phyloP scores from a whole-genome alignment of 2,113 vertebrate species.

The Mionectes macconnelli region DNA sequence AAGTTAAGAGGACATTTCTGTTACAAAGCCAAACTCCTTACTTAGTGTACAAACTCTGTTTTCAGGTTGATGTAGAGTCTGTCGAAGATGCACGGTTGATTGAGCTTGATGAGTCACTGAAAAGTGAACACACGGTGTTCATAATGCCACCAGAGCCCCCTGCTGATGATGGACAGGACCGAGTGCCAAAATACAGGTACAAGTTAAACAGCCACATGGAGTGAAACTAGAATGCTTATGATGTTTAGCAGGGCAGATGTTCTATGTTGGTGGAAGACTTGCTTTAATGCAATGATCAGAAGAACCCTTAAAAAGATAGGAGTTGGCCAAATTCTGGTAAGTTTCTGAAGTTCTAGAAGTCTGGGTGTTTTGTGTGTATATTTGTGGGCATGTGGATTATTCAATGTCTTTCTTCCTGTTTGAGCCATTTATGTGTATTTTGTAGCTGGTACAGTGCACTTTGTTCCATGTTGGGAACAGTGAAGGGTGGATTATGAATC shows the following conservation, averaged over 20 bases:
- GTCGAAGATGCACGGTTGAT: conserved; percentile 87
- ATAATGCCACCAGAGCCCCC: conserved; percentile 90
- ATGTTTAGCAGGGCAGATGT: background rate
- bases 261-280: background rate
- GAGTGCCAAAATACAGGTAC: conserved; percentile 83
- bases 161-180: conserved; percentile 75
- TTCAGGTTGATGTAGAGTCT: conserved; percentile 87
- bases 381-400: background rate
- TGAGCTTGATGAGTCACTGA: conserved; percentile 95
- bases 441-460: background rate
- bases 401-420: background rate
- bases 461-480: background rate
- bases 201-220: background rate
- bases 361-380: background rate
- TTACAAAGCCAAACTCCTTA: background rate
- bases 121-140: conserved; percentile 95
- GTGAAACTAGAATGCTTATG: background rate
- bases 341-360: background rate
- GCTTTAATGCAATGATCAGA: background rate
- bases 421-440: background rate
- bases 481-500: background rate
- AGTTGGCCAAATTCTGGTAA: background rate
- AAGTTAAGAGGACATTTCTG: background rate
- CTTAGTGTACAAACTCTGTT: background rate
- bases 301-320: background rate